Evolutionary conservation across 2,113 vertebrate genomes (phyloP).

Genomic region (Aptenodytes patagonicus): DNA sequence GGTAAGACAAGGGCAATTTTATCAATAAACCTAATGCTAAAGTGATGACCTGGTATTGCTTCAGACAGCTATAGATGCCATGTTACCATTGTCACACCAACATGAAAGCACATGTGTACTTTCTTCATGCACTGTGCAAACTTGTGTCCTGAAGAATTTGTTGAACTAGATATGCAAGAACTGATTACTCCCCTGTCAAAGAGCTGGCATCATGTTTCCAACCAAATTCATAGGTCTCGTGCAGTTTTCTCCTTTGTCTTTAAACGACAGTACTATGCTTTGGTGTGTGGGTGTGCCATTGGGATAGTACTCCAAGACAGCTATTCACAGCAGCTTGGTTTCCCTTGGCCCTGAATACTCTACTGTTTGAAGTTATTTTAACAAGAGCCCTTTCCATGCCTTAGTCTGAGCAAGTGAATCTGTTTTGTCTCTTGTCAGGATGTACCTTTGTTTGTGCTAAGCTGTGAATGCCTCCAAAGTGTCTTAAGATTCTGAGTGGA

Average conservation of each 20-base stretch:
- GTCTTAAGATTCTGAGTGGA: neutral
- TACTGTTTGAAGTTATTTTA: slow-evolving; percentile 24
- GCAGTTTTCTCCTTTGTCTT: neutral
- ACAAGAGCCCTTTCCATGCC: neutral
- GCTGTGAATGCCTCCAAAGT: neutral
- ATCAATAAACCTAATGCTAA: neutral
- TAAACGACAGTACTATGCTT: neutral
- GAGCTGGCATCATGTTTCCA: neutral
- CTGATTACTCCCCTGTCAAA: neutral
- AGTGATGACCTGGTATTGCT: neutral
- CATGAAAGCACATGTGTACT: fast-evolving
- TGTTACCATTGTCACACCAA: neutral
- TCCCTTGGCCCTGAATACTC: slow-evolving; percentile 10
- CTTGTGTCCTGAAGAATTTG: neutral
- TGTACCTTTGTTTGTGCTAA: neutral
- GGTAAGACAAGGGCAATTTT: neutral
- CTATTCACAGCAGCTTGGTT: neutral
- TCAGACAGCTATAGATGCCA: neutral
- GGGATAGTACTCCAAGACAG: neutral
- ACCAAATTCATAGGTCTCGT: neutral
- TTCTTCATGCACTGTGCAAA: neutral
- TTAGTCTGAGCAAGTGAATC: neutral
- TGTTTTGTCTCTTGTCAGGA: neutral
- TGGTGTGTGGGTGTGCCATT: neutral
- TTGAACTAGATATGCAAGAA: neutral